These are phyloP conservation scores for Meloidogyne floridensis DNA, from an alignment of 1,140 invertebrate species.

Conservation along the genomic window DNA sequence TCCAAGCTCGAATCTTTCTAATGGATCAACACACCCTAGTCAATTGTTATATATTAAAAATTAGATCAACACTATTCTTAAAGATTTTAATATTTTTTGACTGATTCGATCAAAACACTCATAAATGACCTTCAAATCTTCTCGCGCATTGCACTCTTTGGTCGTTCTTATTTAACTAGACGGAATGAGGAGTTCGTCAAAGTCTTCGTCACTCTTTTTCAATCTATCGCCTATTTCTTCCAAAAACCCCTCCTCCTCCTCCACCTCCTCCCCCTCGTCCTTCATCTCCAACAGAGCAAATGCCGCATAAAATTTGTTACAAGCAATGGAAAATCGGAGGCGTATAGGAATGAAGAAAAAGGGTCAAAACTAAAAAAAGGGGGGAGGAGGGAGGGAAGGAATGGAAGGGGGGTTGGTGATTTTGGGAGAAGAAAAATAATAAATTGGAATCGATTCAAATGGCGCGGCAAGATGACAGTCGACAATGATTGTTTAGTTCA, in stretches of 20 bases:
- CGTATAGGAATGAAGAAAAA: too few relatives aligned
- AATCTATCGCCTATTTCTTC: neutral
- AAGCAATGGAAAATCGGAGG: conserved; percentile 1
- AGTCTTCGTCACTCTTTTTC: neutral
- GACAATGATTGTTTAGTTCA: neutral
- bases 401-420: neutral
- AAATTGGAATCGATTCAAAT: conserved; percentile 9
- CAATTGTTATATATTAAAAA: too few relatives aligned
- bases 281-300: conserved; percentile 3
- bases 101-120: neutral
- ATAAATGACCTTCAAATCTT: neutral
- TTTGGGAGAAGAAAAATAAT: neutral
- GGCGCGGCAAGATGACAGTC: conserved; percentile 7
- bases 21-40: too few relatives aligned
- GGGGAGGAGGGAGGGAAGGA: neutral
- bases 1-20: too few relatives aligned
- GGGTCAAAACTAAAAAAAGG: too few relatives aligned
- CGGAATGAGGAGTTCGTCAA: neutral
- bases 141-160: neutral
- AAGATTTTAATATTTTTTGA: too few relatives aligned
- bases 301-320: conserved; percentile 1
- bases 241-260: neutral
- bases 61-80: too few relatives aligned
- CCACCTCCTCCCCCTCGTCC: neutral
- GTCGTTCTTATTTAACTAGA: neutral